Base-by-base conservation (phyloP, 1,140 invertebrate species). In the Drosophila setifemur region DNA sequence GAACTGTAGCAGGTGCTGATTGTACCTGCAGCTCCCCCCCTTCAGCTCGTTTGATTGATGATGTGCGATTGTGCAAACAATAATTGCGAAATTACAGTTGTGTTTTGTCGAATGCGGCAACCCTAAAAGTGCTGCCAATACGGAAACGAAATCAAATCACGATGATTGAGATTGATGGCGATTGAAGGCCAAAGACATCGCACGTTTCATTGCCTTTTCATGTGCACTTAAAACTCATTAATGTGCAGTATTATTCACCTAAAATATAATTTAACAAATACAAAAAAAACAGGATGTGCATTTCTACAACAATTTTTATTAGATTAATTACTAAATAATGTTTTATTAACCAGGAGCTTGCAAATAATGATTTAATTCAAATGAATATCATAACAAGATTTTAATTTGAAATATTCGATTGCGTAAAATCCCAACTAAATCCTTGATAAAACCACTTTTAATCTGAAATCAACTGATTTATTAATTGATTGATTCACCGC, bases 81-180 rank as follows among this genome's bases (percentile, higher is more conserved):
- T 64, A 64, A 64, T 64, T 64, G 61, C 57, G 33, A 64, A 64
- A 64, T 64, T 64, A 64, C 61, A 64, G 61, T 64, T 64, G 64
- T 64, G 60, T 48, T 63, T 57, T n/a, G n/a, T 63, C 31, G 42
- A 39, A 63, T 35, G 55, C 23, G 25, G 16, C 40, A 37, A 58
- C 43, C 33, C 49, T 48, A 64, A 64, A 64, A 64, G 43, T 63
- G 33, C 40, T 64, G 23, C 25, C 31, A 28, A 64, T 64, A 49
- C 61, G 57, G 61, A 64, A 64, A 64, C 61, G 29, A 40, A 31
- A n/a, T 37, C 58, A 64, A 64, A 39, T 61, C 16, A 26, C 12
- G 25, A 49, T 47, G 61, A 64, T 64, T 64, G 61, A 64, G 61
- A 64, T 64, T 64, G 61, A 64, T 64, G 33, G 43, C 43, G 61